Evolutionary conservation across 1,140 invertebrate genomes (phyloP), one percentile per base, ranked within the genome.

Genomic region (Penaeus chinensis): DNA sequence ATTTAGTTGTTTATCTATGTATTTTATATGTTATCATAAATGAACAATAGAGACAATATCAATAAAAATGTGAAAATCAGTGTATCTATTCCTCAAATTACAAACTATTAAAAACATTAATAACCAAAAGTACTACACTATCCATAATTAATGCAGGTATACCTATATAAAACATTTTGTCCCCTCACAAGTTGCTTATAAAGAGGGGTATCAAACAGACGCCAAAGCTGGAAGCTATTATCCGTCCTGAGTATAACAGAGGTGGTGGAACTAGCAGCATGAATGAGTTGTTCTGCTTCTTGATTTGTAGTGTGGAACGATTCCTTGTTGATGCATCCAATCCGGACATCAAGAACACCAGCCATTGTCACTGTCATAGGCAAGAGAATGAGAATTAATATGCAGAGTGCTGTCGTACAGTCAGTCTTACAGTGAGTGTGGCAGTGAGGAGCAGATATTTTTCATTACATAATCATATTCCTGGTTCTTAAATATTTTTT

Each of bases 181-280:
- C 96, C 94, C 85, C 93, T 93, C 18, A 93, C 93, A 2, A 98
- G 92, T 92, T 94, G 95, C 85, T 93, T 94, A 91, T 96, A 98
- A 8, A 95, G 91, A 0, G 95, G 95, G 0, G 96, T 97, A 62
- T 95, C 93, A 86, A 96, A 94, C 89, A 93, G 93, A 82, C 93
- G 93, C 96, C 96, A 97, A 2, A 97, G 91, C 69, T 94, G 94
- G 18, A 95, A 92, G 16, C 95, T 95, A 91, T 96, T 95, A 91
- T 98, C 97, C 0, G 96, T 94, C 91, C 93, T 94, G 80, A 96
- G 92, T 32, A 96, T 95, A 27, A 93, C 94, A 90, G 93, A 93
- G 90, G 97, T 97, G 10, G 95, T 95, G 3, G 93, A 92, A 71
- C 95, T 94, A 1, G 96, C 95, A 19, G 96, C 94, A 11, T 94